Evolutionary conservation across 2,888 invertebrate genomes (phyloP).

Genomic region (Hetaerina titia): DNA sequence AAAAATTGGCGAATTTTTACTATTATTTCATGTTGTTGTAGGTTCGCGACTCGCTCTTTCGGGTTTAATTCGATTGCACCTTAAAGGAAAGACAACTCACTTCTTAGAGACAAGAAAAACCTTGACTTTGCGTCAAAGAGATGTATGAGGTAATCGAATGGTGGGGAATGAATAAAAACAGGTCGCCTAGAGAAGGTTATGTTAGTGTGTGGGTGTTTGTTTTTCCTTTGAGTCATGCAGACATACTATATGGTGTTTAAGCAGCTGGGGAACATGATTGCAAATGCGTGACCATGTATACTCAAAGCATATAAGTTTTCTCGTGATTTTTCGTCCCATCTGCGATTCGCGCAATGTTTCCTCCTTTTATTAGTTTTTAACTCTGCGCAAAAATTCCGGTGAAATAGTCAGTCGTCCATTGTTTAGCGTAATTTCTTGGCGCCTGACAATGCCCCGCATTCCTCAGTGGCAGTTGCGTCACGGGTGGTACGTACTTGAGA

Average conservation of each 20-base stretch:
- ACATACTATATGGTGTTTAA: not conserved
- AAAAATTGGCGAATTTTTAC: no score
- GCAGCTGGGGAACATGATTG: not conserved
- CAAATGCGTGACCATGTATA: not conserved
- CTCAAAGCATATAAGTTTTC: not conserved
- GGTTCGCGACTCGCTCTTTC: no score
- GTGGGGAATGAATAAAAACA: not conserved
- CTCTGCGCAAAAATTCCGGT: not conserved
- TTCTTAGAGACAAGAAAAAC: no score
- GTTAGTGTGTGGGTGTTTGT: not conserved
- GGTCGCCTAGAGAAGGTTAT: not conserved
- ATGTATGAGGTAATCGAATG: not conserved
- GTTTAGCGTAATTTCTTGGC: not conserved
- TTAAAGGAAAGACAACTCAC: no score
- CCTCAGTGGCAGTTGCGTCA: slow-evolving; percentile 24
- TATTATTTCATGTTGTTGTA: no score
- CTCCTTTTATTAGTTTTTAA: not conserved
- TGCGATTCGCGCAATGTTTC: not conserved
- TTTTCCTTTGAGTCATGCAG: not conserved
- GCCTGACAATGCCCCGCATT: not conserved
- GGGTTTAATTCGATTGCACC: no score
- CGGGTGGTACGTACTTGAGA: not conserved
- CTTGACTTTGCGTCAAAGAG: not conserved
- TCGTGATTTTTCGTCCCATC: not conserved
- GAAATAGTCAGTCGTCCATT: not conserved